phyloP scores from a whole-genome alignment of 2,888 invertebrate species.

The Drepana falcataria region DNA sequence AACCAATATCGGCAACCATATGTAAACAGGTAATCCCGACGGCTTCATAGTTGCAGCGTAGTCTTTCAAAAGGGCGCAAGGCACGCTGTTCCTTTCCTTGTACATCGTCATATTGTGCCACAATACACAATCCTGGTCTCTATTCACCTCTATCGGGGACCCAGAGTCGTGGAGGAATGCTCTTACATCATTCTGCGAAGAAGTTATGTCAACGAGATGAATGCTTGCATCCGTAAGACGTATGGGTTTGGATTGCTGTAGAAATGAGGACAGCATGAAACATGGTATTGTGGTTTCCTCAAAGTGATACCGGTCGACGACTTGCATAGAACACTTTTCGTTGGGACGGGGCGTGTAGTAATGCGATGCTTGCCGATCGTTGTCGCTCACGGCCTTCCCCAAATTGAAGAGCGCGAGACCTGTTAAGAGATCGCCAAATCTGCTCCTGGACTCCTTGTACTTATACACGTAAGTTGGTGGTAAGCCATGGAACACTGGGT shows the following conservation, averaged over 20 bases:
- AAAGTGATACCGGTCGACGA: conserved; percentile 46
- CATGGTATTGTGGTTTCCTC: conserved; percentile 61
- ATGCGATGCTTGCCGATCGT: conserved; percentile 33
- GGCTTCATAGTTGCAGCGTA: conserved; percentile 60
- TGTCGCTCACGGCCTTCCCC: conserved; percentile 44
- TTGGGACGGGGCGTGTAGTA: conserved; percentile 39
- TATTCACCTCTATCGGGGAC: conserved; percentile 38
- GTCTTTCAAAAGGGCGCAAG: conserved; percentile 55
- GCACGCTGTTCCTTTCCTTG: conserved; percentile 44
- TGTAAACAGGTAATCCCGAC: conserved; percentile 54
- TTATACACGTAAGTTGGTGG: conserved; percentile 63
- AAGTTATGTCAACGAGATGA: conserved; percentile 46
- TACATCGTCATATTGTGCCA: conserved; percentile 58
- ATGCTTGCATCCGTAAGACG: conserved; percentile 9
- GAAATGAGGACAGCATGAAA: conserved; percentile 63
- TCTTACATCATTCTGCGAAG: conserved; percentile 46
- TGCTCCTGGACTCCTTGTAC: conserved; percentile 51
- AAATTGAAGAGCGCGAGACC: conserved; percentile 67
- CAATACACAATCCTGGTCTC: conserved; percentile 54
- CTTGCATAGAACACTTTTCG: conserved; percentile 61
- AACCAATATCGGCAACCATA: conserved; percentile 58
- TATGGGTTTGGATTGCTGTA: conserved; percentile 35
- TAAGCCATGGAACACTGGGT: conserved; percentile 60
- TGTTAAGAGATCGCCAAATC: conserved; percentile 53
- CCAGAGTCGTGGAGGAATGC: conserved; percentile 40